A percentile compares a stretch with the other conserved stretches of the same genome.
Conservation (phyloP, 2,113 vertebrate species). For the Piaya cayana region DNA sequence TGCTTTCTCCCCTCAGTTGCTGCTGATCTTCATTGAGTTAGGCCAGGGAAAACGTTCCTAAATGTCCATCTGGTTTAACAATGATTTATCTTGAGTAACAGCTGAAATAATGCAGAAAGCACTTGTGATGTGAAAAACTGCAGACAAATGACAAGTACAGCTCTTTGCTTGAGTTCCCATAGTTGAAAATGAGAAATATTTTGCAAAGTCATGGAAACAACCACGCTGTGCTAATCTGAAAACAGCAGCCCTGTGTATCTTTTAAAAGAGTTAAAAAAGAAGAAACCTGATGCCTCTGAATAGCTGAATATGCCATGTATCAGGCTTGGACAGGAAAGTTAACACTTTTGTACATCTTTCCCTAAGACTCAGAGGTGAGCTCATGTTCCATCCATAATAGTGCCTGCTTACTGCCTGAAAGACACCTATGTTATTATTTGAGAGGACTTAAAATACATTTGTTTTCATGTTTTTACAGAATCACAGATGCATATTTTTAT, state of each 20-base stretch:
- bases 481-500: too few relatives aligned
- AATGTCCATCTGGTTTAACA: background rate
- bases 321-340: background rate
- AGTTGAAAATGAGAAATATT: background rate
- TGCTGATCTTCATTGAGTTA: background rate
- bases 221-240: constrained; percentile 1
- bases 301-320: background rate
- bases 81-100: background rate
- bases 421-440: background rate
- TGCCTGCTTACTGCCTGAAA: background rate
- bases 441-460: background rate
- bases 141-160: background rate
- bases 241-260: background rate
- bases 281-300: background rate
- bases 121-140: background rate
- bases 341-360: background rate
- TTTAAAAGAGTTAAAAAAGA: background rate
- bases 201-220: constrained; percentile 29
- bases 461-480: background rate
- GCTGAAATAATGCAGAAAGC: background rate
- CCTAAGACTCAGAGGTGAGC: background rate
- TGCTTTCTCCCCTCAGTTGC: background rate
- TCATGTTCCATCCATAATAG: background rate
- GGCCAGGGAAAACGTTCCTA: background rate
- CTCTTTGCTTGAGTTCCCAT: background rate